phyloP scores from a whole-genome alignment of 2,888 invertebrate species.

The Geophilus truncorum region DNA sequence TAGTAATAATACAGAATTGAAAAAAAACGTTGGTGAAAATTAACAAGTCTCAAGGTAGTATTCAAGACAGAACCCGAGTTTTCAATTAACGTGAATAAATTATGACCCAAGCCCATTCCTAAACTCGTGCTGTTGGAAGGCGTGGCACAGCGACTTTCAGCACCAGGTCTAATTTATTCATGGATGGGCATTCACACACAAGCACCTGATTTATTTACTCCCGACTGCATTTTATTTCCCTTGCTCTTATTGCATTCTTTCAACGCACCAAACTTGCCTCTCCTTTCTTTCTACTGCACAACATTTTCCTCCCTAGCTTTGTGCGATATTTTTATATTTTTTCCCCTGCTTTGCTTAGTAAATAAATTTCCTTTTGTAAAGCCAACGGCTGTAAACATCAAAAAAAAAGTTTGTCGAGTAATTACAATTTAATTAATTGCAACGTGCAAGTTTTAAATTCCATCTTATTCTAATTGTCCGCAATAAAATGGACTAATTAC shows the following conservation, averaged over 20 bases:
- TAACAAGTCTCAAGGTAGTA: neutral
- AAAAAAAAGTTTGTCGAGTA: constrained; percentile 7
- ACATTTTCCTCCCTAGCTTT: neutral
- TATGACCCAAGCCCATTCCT: too few relatives aligned
- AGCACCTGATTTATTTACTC: too few relatives aligned
- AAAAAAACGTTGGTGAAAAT: neutral
- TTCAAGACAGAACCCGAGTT: neutral
- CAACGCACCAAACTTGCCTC: neutral
- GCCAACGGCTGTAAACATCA: neutral
- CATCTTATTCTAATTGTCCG: neutral
- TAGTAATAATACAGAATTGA: too few relatives aligned
- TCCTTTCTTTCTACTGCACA: neutral
- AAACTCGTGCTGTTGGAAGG: too few relatives aligned
- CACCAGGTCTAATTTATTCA: too few relatives aligned
- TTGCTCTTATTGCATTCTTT: neutral
- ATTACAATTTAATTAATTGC: neutral
- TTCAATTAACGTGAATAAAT: too few relatives aligned
- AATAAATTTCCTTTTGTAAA: too few relatives aligned
- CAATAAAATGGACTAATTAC: too few relatives aligned
- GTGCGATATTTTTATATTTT: too few relatives aligned
- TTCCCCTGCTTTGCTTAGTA: too few relatives aligned
- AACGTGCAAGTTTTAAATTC: neutral
- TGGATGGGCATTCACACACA: too few relatives aligned
- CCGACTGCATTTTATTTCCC: neutral
- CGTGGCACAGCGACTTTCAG: too few relatives aligned